phyloP scores from a whole-genome alignment of 2,888 invertebrate genomes.

The Lasioglossum villosulum region DNA sequence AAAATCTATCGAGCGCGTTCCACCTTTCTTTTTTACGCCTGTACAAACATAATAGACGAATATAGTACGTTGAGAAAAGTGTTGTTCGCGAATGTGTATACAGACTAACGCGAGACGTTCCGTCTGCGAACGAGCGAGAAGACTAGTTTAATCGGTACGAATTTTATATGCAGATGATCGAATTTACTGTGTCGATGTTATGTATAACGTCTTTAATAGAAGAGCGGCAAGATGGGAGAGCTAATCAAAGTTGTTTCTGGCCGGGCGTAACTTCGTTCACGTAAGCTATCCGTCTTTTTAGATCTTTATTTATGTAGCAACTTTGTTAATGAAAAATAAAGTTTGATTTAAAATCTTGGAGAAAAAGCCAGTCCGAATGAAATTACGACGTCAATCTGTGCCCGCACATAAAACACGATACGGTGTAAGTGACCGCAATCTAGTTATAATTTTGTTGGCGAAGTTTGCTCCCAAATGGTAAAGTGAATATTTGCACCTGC shows the following conservation, averaged over 20 bases:
- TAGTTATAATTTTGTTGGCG: not conserved
- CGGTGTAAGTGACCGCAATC: not conserved
- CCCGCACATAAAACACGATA: slow-evolving; percentile 36
- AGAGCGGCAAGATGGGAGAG: slow-evolving; percentile 38
- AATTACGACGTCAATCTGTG: slow-evolving; percentile 33
- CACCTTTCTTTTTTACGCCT: slow-evolving; percentile 13
- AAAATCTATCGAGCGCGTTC: not conserved
- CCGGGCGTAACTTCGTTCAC: slow-evolving; percentile 13
- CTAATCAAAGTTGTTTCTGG: slow-evolving; percentile 30
- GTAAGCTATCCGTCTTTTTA: slow-evolving; percentile 31
- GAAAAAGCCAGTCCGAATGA: not conserved
- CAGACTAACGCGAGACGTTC: slow-evolving; percentile 12
- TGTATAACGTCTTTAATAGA: slow-evolving; percentile 60
- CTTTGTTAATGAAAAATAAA: slow-evolving; percentile 39
- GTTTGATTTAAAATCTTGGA: slow-evolving; percentile 30
- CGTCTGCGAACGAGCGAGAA: not conserved
- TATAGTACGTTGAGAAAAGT: slow-evolving; percentile 40
- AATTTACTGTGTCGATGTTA: slow-evolving; percentile 60
- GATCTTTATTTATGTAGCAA: slow-evolving; percentile 43
- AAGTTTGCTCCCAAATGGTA: not conserved
- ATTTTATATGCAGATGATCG: slow-evolving; percentile 56
- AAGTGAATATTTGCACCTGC: not conserved
- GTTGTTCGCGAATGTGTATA: slow-evolving; percentile 47
- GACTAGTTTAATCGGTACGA: slow-evolving; percentile 51
- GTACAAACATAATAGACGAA: slow-evolving; percentile 48